Evolutionary conservation across 2,888 invertebrate species (phyloP), one percentile per base, ranked within the genome.

Genomic region (Nemoura dubitans): DNA sequence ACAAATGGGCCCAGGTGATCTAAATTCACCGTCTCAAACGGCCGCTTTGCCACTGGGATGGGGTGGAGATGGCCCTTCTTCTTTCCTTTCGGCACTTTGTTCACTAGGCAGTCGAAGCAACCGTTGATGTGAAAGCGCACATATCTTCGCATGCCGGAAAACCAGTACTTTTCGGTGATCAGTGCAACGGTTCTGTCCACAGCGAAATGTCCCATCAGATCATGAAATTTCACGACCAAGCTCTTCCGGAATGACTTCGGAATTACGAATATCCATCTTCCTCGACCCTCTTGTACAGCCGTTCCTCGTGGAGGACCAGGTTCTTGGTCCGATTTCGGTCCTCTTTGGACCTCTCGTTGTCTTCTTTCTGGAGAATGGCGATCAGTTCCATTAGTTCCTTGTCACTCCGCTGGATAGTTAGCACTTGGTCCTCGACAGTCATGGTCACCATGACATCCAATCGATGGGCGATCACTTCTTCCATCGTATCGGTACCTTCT

Each of bases 1-100:
- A 76, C 76, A 76, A 76, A 76, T 16, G 76, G 76, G 5, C 76
- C 76, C 21, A 76, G 76, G 21, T 76, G 76, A 76, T 76, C 76
- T 21, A 76, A 25, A 25, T 76, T 76, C 21, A n/a, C n/a, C n/a
- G n/a, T n/a, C n/a, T n/a, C n/a, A n/a, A n/a, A n/a, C n/a, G n/a
- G n/a, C n/a, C n/a, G n/a, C n/a, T n/a, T n/a, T n/a, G n/a, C n/a
- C n/a, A n/a, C n/a, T n/a, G n/a, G n/a, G n/a, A n/a, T n/a, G 21
- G 76, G 76, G 76, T 76, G 76, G n/a, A 76, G 25, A 21, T 76
- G 25, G 7, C 76, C 76, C 21, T 25, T 21, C 25, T 25, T 25
- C 76, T 76, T 76, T 16, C 76, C 76, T 16, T 25, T 21, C 76
- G 76, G 76, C 5, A 76, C 6, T 76, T 76, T 76, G 76, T 76